These are phyloP conservation scores for Thamnophis elegans DNA, from an alignment of 2,797 vertebrate genomes.

Conservation along the genomic window DNA sequence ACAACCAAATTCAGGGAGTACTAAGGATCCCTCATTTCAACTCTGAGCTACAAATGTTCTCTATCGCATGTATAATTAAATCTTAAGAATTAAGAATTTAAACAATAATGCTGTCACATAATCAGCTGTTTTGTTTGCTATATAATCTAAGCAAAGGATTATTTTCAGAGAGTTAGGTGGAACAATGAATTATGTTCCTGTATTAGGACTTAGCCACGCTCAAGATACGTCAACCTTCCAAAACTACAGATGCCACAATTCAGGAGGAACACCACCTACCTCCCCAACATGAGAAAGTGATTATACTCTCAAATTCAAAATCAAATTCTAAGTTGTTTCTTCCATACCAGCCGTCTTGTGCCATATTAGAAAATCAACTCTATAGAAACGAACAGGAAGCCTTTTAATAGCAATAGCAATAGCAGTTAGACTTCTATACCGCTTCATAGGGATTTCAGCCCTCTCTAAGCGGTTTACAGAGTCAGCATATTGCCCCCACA, in stretches of 20 bases:
- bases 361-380: neutral
- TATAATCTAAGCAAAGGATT: constrained; percentile 12
- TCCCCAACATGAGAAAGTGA: neutral
- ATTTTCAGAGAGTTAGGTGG: neutral
- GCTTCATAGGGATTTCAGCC: too few species aligned
- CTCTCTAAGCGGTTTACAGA: too few species aligned
- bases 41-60: neutral
- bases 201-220: neutral
- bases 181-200: neutral
- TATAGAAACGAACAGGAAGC: neutral
- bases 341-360: neutral
- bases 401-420: too few species aligned
- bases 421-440: too few species aligned
- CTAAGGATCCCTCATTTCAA: neutral
- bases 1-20: neutral
- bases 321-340: neutral
- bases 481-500: too few species aligned
- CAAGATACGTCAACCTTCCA: neutral
- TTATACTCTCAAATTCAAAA: neutral
- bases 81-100: neutral
- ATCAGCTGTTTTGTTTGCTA: constrained; percentile 28
- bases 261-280: neutral
- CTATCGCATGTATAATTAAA: constrained; percentile 30
- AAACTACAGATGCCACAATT: neutral
- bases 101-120: constrained; percentile 33